Base-by-base conservation (phyloP, 2,888 invertebrate species). In the Drosophila stalkeri region DNA sequence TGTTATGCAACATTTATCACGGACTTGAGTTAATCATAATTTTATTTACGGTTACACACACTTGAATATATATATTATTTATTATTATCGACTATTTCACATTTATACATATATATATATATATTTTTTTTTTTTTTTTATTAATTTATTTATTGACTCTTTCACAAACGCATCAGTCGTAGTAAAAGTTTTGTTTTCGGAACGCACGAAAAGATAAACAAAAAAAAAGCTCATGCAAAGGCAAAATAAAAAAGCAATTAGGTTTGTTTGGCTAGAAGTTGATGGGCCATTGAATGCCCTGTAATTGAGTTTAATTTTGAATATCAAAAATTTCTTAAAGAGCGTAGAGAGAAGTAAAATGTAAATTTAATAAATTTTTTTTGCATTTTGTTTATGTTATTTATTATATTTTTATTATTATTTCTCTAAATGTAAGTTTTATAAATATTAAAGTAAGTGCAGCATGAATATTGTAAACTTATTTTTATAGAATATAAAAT, bases 1-100 rank as follows among this genome's bases (percentile, higher is more conserved):
- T 55, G 39, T 16, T 84, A 76, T 87, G 89, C 73, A 86, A 89
- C 63, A 75, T 51, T 77, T 59, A 62, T 47, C 64, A 57, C 57
- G 55, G 27, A 65, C 61, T 54, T 35, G 59, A 71, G 65, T 63
- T 72, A 71, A 81, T 82, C 82, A 85, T 75, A 71, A 71, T 72
- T 77, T 69, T 31, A 54, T 51, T 57, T 54, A 0, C 16, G 9
- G 0, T 35, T 20, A 35, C 18, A 20, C 20, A 52, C 35, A 52
- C 18, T 7, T 31, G 6, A 0, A 14, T n/a, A 11, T 16, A 35
- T n/a, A 41, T 41, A 16, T 27, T 55, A 27, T 55, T 55, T 39
- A 37, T 55, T 27, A 39, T 23, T 39, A 39, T 55, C 39, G 37
- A 55, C 37, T 54, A 62, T 59, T 55, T 57, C 68, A 33, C 44